Evolutionary conservation across 2,888 invertebrate genomes (phyloP).

Genomic region (Thymelicus acteon): DNA sequence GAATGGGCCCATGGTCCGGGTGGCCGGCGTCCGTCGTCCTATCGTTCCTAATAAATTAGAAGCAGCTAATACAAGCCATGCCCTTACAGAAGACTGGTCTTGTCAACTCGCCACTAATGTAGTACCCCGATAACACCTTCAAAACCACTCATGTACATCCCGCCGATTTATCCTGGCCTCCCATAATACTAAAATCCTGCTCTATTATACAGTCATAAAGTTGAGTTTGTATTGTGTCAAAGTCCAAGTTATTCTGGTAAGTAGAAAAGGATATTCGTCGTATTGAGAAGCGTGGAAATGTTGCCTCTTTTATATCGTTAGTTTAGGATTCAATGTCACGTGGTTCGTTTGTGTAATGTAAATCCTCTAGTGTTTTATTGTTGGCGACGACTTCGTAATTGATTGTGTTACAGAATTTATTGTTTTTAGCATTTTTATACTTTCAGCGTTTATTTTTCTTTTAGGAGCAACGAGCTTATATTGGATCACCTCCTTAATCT

Average conservation of each 20-base stretch:
- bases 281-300: conserved; percentile 66
- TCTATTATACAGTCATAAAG: not conserved
- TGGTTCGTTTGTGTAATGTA: conserved; percentile 68
- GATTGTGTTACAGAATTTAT: conserved; percentile 66
- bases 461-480: too few species aligned
- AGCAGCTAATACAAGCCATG: conserved; percentile 81
- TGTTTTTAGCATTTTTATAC: conserved; percentile 50
- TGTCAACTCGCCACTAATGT: conserved; percentile 82
- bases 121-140: conserved; percentile 79
- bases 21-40: conserved; percentile 82
- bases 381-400: conserved; percentile 67
- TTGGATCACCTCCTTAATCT: too few species aligned
- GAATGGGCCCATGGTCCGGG: conserved; percentile 79
- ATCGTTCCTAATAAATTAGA: conserved; percentile 83
- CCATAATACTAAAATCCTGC: conserved; percentile 24
- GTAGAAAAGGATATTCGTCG: conserved; percentile 56
- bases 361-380: conserved; percentile 74
- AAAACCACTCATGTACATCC: conserved; percentile 71
- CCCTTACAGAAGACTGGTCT: conserved; percentile 81
- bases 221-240: conserved; percentile 16
- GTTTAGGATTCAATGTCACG: conserved; percentile 72
- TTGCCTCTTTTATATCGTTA: conserved; percentile 72
- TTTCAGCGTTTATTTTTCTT: conserved; percentile 41
- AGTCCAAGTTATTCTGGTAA: conserved; percentile 46
- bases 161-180: conserved; percentile 55